A percentile compares a stretch with the other conserved stretches of the same genome.
Conservation (phyloP, 2,113 vertebrate species). For the Dipodomys merriami region DNA sequence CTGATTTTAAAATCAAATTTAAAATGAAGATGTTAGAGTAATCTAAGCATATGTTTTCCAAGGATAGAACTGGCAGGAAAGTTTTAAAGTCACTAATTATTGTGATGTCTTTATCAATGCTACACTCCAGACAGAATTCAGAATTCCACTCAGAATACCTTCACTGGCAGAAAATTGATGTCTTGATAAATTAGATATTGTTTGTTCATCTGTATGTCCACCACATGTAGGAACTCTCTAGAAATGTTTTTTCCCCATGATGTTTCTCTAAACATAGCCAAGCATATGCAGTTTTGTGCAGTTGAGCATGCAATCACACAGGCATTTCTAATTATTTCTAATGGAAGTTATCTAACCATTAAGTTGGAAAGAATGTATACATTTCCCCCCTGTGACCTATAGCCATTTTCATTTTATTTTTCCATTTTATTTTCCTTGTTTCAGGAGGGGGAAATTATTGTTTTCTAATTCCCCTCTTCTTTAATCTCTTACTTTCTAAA, state of each 20-base stretch:
- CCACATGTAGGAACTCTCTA: background rate
- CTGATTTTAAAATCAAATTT: background rate
- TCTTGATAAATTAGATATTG: slow-evolving; percentile 28
- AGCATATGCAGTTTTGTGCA: background rate
- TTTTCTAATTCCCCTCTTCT: slow-evolving; percentile 28
- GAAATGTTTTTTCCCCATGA: background rate
- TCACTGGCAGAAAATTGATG: background rate
- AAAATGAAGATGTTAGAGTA: background rate
- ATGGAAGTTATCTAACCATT: background rate
- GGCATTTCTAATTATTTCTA: slow-evolving; percentile 58
- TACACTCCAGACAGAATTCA: background rate
- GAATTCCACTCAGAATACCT: slow-evolving; percentile 7
- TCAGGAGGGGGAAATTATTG: background rate
- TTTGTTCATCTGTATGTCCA: background rate
- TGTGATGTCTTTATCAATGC: slow-evolving; percentile 6
- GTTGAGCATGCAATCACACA: background rate
- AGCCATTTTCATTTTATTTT: background rate
- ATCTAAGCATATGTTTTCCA: background rate
- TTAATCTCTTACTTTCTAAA: slow-evolving; percentile 18
- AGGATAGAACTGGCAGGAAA: background rate
- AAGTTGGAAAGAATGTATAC: background rate
- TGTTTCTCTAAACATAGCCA: slow-evolving; percentile 8
- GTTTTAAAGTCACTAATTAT: background rate
- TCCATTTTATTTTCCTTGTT: slow-evolving; percentile 23
- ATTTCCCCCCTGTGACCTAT: background rate